Evolutionary conservation across 1,140 invertebrate genomes (phyloP), one percentile per base, ranked within the genome.

Genomic region (Lethrus apterus): DNA sequence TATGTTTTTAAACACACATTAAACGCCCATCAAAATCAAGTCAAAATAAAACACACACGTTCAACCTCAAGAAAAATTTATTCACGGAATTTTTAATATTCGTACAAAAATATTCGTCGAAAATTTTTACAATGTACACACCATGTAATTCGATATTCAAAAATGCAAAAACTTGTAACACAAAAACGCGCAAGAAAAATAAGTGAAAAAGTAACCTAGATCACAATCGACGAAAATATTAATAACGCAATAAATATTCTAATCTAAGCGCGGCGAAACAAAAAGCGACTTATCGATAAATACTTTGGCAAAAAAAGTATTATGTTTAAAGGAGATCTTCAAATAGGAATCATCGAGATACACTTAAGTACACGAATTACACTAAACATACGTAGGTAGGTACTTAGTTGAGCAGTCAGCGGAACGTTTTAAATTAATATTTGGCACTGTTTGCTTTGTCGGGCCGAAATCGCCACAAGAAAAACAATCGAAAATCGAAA

Each of bases 91-190:
- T 41, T 26, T 46, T 35, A 21, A 19, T 23, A 50, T 50, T 56
- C 40, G 55, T 56, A 56, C 51, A 56, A 56, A 56, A 56, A 56
- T 56, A 56, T 51, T 36, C 36, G 38, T 46, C 44, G 48, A 50
- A 36, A 36, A 36, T 17, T 40, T 47, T 46, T 56, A 50, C 44
- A 54, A 51, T 53, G 35, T 50, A 48, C 42, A 50, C n/a, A 29
- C 24, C 14, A 42, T 4, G 17, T 20, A 18, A 42, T 26, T 29
- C 21, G 21, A 42, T 24, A 42, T 31, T 19, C 30, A 21, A 30
- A 31, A 32, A 11, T 7, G 4, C 4, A 32, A 32, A 32, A 10
- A 32, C 30, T 14, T 14, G n/a, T 10, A 4, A 32, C 14, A 32
- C 4, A 32, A 32, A 11, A 10, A n/a, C 10, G 14, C 10, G 14